Evolutionary conservation across 2,113 vertebrate genomes (phyloP).

Genomic region (Lethenteron camtschaticum): DNA sequence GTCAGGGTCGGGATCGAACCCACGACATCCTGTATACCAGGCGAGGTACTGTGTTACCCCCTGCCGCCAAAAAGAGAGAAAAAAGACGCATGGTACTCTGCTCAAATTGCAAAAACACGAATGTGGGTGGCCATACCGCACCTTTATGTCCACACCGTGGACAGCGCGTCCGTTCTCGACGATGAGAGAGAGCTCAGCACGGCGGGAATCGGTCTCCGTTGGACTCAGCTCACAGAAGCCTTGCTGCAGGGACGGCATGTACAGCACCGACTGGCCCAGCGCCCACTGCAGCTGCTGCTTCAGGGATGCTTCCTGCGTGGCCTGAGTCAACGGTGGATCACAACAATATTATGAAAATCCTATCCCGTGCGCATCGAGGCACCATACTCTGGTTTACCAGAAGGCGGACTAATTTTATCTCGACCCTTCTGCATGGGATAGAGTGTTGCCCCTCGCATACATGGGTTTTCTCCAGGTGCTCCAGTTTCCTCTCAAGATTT

Average conservation of each 20-base stretch:
- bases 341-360: not conserved
- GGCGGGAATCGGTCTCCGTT: constrained; percentile 40
- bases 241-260: constrained; percentile 41
- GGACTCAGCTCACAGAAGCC: constrained; percentile 37
- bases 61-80: constrained; percentile 7
- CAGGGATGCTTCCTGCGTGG: constrained; percentile 6
- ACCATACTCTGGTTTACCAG: too few species aligned
- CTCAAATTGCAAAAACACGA: not conserved
- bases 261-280: constrained; percentile 30
- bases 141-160: constrained; percentile 15
- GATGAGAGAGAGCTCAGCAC: constrained; percentile 30
- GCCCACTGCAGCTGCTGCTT: constrained; percentile 44
- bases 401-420: not conserved
- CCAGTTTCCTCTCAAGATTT: too few species aligned
- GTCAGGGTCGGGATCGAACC: too few species aligned
- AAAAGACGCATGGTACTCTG: constrained; percentile 10
- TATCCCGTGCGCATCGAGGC: not conserved
- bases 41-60: not conserved
- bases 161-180: constrained; percentile 24
- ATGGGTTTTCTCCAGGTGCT: too few species aligned
- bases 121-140: constrained; percentile 26
- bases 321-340: not conserved
- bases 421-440: not conserved
- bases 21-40: not conserved
- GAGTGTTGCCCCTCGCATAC: too few species aligned